Evolutionary conservation across 2,113 vertebrate genomes (phyloP).

Genomic region (Amphiprion percula): DNA sequence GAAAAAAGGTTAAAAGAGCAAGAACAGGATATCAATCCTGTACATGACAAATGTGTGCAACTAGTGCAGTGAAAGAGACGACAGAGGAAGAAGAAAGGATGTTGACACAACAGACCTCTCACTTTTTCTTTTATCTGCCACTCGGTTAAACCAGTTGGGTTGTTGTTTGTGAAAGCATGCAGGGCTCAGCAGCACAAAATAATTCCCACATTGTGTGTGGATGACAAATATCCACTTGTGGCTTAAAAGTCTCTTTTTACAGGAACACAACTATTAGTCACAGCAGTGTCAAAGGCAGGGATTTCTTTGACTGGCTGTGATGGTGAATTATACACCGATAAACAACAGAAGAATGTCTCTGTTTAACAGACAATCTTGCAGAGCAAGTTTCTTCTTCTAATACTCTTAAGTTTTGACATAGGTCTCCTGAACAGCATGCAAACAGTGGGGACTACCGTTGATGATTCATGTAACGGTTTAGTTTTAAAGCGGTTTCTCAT

Average conservation of each 20-base stretch:
- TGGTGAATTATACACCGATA: conserved; percentile 15
- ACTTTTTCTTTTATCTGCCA: conserved; percentile 17
- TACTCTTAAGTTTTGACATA: conserved; percentile 4
- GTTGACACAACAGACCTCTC: conserved; percentile 24
- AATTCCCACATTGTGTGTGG: conserved; percentile 39
- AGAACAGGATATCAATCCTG: conserved; percentile 25
- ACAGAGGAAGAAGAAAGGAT: background rate
- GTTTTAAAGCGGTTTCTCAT: conserved; percentile 1
- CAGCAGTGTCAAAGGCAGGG: background rate
- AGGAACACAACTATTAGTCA: conserved; percentile 38
- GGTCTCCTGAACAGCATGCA: conserved; percentile 37
- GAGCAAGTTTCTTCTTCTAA: conserved; percentile 15
- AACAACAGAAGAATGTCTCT: conserved; percentile 21
- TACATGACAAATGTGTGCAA: conserved; percentile 19
- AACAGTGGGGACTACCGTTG: conserved; percentile 17
- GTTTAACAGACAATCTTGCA: conserved; percentile 1
- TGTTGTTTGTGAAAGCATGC: background rate
- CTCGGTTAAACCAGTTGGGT: conserved; percentile 50
- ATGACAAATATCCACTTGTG: conserved; percentile 40
- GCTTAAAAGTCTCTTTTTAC: conserved; percentile 38
- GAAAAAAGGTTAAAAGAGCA: conserved; percentile 2
- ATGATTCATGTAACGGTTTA: conserved; percentile 6
- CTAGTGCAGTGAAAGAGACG: conserved; percentile 5
- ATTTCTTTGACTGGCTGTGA: conserved; percentile 22
- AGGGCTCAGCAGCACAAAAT: conserved; percentile 2